Evolutionary conservation across 2,888 invertebrate genomes (phyloP), one percentile per base, ranked within the genome.

Genomic region (Calameuta idolon): DNA sequence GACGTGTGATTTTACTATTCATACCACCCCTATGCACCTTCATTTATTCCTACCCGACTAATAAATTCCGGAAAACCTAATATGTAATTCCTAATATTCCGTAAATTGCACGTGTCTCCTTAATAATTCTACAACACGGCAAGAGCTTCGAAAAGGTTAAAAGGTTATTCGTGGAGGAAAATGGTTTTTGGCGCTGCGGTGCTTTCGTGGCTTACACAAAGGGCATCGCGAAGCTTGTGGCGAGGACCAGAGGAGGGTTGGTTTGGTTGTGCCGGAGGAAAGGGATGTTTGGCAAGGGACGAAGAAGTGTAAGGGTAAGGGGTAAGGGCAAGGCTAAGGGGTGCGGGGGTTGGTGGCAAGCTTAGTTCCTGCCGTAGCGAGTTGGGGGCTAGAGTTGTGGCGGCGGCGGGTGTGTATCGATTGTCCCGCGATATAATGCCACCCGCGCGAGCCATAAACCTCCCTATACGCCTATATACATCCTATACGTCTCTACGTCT

Each of bases 381-480:
- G 83, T 85, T 84, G 83, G 85, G 82, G 81, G 85, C 82, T 85
- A 81, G 85, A 86, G 84, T 85, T 86, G 82, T 85, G 84, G 85
- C 84, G 84, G 85, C 82, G 84, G 31, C 55, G 55, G 31, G 86
- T 83, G 85, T 88, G 85, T 89, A 89, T 89, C 88, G 89, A 89
- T 89, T 89, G 88, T 89, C 87, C 82, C 80, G 83, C 85, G 84
- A 87, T 88, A 88, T 89, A 87, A 88, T 89, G 85, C 85, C 83
- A 83, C 84, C 84, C 83, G 85, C 85, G 85, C 86, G 71, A 71
- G 71, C 71, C 71, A 71, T 71, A 71, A 71, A 71, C 71, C 71
- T 71, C 33, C 33, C 31, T 33, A 71, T 33, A 33, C 31, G 31
- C 71, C 71, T 71, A 71, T 71, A 71, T 31, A 71, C 12, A 30